phyloP scores from a whole-genome alignment of 2,113 vertebrate species.

The Platycercus adscitus region DNA sequence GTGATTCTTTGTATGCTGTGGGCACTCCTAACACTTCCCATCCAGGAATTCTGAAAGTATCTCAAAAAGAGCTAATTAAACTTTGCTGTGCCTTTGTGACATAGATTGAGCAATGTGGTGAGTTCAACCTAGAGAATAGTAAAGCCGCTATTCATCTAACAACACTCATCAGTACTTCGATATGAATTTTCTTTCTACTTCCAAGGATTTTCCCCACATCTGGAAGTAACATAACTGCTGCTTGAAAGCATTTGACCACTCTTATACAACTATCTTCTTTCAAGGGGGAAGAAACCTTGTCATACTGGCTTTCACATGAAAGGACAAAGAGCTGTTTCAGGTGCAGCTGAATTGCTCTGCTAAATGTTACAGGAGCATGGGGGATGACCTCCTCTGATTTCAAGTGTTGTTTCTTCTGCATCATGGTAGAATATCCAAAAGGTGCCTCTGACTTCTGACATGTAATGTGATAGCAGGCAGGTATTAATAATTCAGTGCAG shows the following conservation, averaged over 20 bases:
- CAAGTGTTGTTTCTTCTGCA: background rate
- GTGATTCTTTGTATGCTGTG: fast-evolving
- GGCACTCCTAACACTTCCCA: background rate
- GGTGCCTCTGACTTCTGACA: background rate
- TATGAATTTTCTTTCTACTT: background rate
- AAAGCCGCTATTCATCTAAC: background rate
- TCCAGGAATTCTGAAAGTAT: background rate
- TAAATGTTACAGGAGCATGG: fast-evolving
- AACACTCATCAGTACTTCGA: background rate
- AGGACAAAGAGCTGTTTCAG: background rate
- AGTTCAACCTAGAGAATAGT: background rate
- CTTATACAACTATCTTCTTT: background rate
- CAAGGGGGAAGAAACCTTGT: background rate
- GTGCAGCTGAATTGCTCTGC: background rate
- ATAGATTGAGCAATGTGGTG: background rate
- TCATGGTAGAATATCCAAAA: background rate
- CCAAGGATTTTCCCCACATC: background rate
- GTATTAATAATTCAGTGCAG: slow-evolving; percentile 12
- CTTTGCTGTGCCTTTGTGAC: background rate
- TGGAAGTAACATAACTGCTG: background rate
- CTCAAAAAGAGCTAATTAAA: background rate
- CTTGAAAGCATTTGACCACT: background rate
- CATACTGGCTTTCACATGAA: fast-evolving
- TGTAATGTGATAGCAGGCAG: background rate
- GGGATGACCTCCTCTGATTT: background rate